Base-by-base conservation (phyloP, 2,113 vertebrate species). In the Carassius auratus region DNA sequence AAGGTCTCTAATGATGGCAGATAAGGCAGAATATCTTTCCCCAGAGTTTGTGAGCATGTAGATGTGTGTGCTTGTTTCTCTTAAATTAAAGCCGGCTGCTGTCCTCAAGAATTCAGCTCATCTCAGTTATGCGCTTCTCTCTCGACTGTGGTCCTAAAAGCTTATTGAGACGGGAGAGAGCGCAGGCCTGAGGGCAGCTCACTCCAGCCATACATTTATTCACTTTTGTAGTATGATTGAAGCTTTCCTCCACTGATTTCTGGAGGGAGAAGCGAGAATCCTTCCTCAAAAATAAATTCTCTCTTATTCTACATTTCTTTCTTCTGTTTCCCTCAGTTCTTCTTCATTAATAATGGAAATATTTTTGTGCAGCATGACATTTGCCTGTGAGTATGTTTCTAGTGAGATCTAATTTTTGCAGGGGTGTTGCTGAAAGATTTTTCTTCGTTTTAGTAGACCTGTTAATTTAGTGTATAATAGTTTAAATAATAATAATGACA, bases 161-260 rank as follows among this genome's bases (percentile, higher is more conserved):
- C 89, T 92, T 90, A 90, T 85, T 91, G 92, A 91, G 92, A 92
- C 86, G 86, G 88, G 73, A 84, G 86, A 86, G 77, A 90, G 87
- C 88, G 71, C 73, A 83, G 86, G 91, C 91, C 90, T 13, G 84
- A 12, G 91, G 91, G 87, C 78, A 81, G 17, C 81, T 64, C 9
- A 10, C 30, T 48, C 66, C 68, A 83, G 89, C 88, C 90, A 89
- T 87, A 94, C 92, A 94, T 94, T 90, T 94, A 94, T 94, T 94
- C 93, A 94, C 94, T 93, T 94, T 93, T 94, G 92, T 90, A 91
- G 89, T 90, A 92, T 94, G 93, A 94, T 94, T 93, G 93, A 93
- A 94, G 93, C 93, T 94, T 92, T 92, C 90, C 91, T 93, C 91
- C 91, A 89, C 92, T 89, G 89, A 93, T 89, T 91, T 88, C 87